Evolutionary conservation across 2,888 invertebrate species (phyloP).

Genomic region (Agonopterix subpropinquella): DNA sequence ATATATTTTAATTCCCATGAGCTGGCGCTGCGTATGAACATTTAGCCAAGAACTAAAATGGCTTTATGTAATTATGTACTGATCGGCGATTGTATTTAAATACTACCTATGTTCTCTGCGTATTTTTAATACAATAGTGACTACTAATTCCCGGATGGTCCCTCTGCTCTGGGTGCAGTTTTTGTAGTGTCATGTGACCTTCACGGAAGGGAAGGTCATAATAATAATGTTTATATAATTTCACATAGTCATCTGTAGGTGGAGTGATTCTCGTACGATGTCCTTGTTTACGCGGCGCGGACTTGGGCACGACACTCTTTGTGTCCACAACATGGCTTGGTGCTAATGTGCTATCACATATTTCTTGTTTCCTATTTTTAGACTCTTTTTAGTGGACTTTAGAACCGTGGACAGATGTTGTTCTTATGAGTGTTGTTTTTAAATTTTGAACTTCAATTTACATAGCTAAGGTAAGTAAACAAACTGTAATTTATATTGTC

Average conservation of each 20-base stretch:
- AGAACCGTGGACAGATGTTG: constrained; percentile 3
- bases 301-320: constrained; percentile 12
- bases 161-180: constrained; percentile 15
- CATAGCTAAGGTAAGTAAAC: too few species aligned
- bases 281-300: constrained; percentile 31
- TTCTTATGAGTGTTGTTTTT: too few species aligned
- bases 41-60: background rate
- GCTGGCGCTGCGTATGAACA: background rate
- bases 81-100: constrained; percentile 15
- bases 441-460: too few species aligned
- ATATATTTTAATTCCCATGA: too few species aligned
- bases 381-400: constrained; percentile 30
- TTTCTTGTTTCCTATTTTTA: constrained; percentile 38
- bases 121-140: constrained; percentile 20
- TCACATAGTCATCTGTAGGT: constrained; percentile 23
- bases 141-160: constrained; percentile 13
- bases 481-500: too few species aligned
- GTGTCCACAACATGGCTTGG: constrained; percentile 26
- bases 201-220: constrained; percentile 56
- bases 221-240: constrained; percentile 52
- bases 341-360: constrained; percentile 30
- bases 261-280: constrained; percentile 29
- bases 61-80: constrained; percentile 15
- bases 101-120: constrained; percentile 5
- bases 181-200: constrained; percentile 41